Base-by-base conservation (phyloP, 2,797 vertebrate species). In the Danio jaintianensis region DNA sequence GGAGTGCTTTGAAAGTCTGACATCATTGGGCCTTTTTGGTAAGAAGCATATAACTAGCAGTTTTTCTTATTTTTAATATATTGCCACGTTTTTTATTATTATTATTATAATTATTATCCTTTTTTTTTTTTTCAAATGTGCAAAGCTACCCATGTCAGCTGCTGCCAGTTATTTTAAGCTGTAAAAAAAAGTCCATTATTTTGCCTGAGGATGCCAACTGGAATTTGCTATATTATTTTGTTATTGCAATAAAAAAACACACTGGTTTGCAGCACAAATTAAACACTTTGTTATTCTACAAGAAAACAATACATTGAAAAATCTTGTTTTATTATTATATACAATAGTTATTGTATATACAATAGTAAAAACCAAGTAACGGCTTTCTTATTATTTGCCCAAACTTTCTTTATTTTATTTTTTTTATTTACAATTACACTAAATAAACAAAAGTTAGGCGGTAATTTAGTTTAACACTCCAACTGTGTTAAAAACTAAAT, bases 11-110 rank as follows among this genome's bases (percentile, higher is more conserved):
- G 22, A 53, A 66, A 53, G 45, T 7, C 76, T 66, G 53, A 71
- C 45, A 68, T 6, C 53, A 80, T 55, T 42, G 42, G 62, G 42
- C 47, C 48, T 36, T 20, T 18, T 7, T 45, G 45, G 22, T 43
- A 68, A 83, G 48, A 80, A 62, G 10, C 22, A 36, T 43, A 56
- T 43, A 70, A 22, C 47, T 55, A 59, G 3, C 3, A 58, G 75
- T 72, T 63, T 58, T 9, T 11, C 2, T n/a, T n/a, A n/a, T n/a
- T n/a, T n/a, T n/a, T n/a, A n/a, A n/a, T n/a, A n/a, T n/a, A n/a
- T n/a, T n/a, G n/a, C n/a, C n/a, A n/a, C n/a, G n/a, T n/a, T n/a
- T n/a, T n/a, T 50, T 50, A 50, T 16, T 50, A 9, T 43, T 6
- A 15, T 48, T n/a, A n/a, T n/a, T n/a, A n/a, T n/a, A n/a, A n/a